Base-by-base conservation (phyloP, 1,140 invertebrate genomes). In the Rhizoglyphus robini region DNA sequence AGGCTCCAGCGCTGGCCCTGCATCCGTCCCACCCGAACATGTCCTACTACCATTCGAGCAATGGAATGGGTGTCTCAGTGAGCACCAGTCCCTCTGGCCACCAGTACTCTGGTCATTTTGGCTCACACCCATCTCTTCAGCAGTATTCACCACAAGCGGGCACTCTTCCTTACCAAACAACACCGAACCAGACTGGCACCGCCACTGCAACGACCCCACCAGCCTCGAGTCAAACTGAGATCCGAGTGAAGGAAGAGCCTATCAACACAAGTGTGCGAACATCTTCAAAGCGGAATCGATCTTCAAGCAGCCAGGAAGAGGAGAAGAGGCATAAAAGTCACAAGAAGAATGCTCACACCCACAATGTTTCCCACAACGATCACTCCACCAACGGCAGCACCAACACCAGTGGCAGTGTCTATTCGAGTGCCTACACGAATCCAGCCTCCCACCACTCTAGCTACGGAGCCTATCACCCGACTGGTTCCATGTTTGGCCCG, bases 91-190 rank as follows among this genome's bases (percentile, higher is more conserved):
- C 65, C 3, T 11, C 27, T 20, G 27, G 63, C 23, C 68, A 18
- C 27, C 54, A 31, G 32, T 49, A 54, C 31, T 60, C 20, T 20
- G 47, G 11, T 63, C 65, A 30, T 59, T 27, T 4, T n/a, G 29
- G n/a, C 36, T 31, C 30, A 0, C 41, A 46, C 0, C 32, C 30
- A 38, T 8, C 41, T 8, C 32, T 48, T 2, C 27, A 49, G 41
- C 66, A 64, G 51, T 67, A 67, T 41, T 67, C 66, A 59, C 62
- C 67, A 34, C 64, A 66, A 57, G 59, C 68, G 5, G 60, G 68
- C n/a, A 30, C 59, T 2, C 20, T 66, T 32, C 65, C 68, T 47
- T 36, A 54, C 47, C 47, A 47, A 20, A 30, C 27, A 66, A 66
- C 2, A 20, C 51, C 18, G 1, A 34, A 57, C 27, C 48, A 65